These are phyloP conservation scores for Semotilus atromaculatus DNA, from an alignment of 2,797 vertebrate genomes.

Conservation along the genomic window DNA sequence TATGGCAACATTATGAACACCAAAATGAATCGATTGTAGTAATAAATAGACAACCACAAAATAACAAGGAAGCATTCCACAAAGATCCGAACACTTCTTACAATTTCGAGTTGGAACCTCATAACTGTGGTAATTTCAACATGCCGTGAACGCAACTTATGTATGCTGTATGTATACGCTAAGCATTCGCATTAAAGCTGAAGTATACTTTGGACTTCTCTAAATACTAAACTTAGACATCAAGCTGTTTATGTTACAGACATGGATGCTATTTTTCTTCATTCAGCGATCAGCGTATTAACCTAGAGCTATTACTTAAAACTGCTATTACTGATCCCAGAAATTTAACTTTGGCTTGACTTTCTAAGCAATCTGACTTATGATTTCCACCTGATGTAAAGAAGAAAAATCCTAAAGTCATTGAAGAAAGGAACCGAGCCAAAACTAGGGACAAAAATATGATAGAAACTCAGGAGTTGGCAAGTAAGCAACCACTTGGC, in stretches of 20 bases:
- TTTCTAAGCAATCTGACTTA: not conserved
- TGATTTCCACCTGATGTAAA: not conserved
- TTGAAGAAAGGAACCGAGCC: not conserved
- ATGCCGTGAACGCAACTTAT: not conserved
- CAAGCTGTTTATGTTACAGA: not conserved
- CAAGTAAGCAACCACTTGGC: not conserved
- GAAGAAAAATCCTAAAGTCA: not conserved
- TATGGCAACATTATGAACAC: not conserved
- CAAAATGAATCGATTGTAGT: not conserved
- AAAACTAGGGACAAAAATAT: not conserved
- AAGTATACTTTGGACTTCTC: not conserved
- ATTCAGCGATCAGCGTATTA: not conserved
- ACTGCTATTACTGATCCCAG: not conserved
- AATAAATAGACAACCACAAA: not conserved
- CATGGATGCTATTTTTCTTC: not conserved
- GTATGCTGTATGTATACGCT: not conserved
- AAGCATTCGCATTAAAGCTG: not conserved
- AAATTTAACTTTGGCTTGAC: not conserved
- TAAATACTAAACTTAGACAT: not conserved
- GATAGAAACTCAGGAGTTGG: not conserved
- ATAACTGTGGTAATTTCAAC: not conserved
- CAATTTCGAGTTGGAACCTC: not conserved
- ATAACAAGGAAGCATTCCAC: not conserved
- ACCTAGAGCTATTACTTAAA: not conserved
- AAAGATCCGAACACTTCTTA: not conserved